phyloP scores from a whole-genome alignment of 1,140 invertebrate genomes.

The Drosophila saltans region DNA sequence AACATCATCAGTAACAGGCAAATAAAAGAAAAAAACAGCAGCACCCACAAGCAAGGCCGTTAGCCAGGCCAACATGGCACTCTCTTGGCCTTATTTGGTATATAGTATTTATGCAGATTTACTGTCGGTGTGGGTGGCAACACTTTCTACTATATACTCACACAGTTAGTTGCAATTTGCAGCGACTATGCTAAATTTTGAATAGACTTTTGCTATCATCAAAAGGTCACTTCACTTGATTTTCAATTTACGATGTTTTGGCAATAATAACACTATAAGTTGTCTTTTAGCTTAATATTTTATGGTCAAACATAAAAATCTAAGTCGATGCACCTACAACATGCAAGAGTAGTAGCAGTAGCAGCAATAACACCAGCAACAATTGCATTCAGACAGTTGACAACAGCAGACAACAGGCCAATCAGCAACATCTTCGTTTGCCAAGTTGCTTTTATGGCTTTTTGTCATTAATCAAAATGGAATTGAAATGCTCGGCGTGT shows the following conservation, averaged over 20 bases:
- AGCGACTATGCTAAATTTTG: slow-evolving; percentile 18
- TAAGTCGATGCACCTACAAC: slow-evolving; percentile 1
- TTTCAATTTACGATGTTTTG: slow-evolving; percentile 32
- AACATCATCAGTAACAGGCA: slow-evolving; percentile 52
- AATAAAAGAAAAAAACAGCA: slow-evolving; percentile 19
- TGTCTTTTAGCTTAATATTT: slow-evolving; percentile 58
- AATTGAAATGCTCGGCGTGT: slow-evolving; percentile 80
- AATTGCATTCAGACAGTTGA: slow-evolving; percentile 71
- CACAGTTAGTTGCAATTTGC: slow-evolving; percentile 17
- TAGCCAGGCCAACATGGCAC: slow-evolving; percentile 40
- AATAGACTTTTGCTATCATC: not conserved
- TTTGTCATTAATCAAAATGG: slow-evolving; percentile 80
- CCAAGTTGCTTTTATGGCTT: slow-evolving; percentile 76
- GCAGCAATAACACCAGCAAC: slow-evolving; percentile 22
- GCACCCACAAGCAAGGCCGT: slow-evolving; percentile 62
- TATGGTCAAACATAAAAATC: slow-evolving; percentile 52
- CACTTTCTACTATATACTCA: slow-evolving; percentile 60
- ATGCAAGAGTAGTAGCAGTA: slow-evolving; percentile 20
- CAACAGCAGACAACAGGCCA: slow-evolving; percentile 70
- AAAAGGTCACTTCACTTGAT: not conserved
- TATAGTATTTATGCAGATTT: slow-evolving; percentile 66
- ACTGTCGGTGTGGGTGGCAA: slow-evolving; percentile 60
- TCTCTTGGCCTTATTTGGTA: slow-evolving; percentile 63
- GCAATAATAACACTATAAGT: slow-evolving; percentile 57
- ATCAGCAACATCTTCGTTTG: slow-evolving; percentile 77